phyloP scores from a whole-genome alignment of 2,888 invertebrate species.

The Harpalus rubripes region DNA sequence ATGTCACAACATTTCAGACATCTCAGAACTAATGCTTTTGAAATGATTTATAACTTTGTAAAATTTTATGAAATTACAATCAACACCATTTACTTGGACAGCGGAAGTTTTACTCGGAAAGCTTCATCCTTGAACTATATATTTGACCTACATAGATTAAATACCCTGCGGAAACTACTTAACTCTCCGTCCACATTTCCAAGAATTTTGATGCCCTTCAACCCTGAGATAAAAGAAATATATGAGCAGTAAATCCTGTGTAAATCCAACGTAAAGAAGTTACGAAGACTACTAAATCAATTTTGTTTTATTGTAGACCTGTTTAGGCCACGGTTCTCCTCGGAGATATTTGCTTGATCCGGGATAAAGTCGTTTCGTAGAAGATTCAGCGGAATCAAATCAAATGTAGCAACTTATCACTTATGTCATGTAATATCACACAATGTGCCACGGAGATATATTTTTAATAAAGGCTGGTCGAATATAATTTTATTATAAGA shows the following conservation, averaged over 20 bases:
- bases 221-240: slow-evolving; percentile 13
- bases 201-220: background rate
- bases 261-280: slow-evolving; percentile 21
- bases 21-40: too few species aligned
- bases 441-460: background rate
- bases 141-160: background rate
- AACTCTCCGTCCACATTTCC: background rate
- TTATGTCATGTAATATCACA: background rate
- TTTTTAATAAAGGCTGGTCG: background rate
- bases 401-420: background rate
- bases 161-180: background rate
- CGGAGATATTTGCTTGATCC: background rate
- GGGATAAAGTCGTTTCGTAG: background rate
- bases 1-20: too few species aligned
- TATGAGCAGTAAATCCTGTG: slow-evolving; percentile 7
- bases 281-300: slow-evolving; percentile 7
- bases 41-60: too few species aligned
- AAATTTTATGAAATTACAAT: background rate
- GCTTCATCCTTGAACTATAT: background rate
- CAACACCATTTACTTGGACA: background rate
- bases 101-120: background rate
- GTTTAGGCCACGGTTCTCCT: background rate
- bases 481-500: too few species aligned
- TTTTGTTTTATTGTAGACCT: slow-evolving; percentile 7
- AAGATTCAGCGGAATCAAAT: background rate